Percentiles rank a stretch among this genome's conserved stretches.
phyloP scores from a whole-genome alignment of 2,888 invertebrate genomes.

The Epicampocera succincta region DNA sequence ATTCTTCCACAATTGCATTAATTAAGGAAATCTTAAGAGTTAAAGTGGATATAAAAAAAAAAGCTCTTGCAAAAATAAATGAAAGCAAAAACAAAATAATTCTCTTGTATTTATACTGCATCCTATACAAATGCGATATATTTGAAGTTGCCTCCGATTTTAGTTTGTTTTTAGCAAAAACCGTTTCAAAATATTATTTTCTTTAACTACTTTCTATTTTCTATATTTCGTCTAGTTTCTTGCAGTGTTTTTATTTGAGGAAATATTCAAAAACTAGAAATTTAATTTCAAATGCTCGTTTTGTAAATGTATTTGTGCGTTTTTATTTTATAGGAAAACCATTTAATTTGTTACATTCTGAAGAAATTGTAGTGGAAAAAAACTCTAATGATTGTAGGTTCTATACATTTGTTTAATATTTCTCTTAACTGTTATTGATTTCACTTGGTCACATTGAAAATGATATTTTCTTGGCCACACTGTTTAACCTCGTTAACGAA shows the following conservation, averaged over 20 bases:
- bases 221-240: neutral
- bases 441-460: slow-evolving; percentile 52
- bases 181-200: slow-evolving; percentile 10
- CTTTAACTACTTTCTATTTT: neutral
- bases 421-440: slow-evolving; percentile 12
- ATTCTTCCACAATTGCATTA: too few relatives aligned
- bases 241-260: slow-evolving; percentile 13
- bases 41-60: too few relatives aligned
- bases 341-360: slow-evolving; percentile 32
- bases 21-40: too few relatives aligned
- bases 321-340: slow-evolving; percentile 57
- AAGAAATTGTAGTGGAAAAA: neutral
- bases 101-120: too few relatives aligned
- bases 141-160: too few relatives aligned
- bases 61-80: too few relatives aligned
- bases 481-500: neutral
- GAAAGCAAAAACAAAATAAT: too few relatives aligned
- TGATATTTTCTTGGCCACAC: slow-evolving; percentile 54
- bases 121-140: too few relatives aligned
- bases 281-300: too few relatives aligned
- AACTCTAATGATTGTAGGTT: neutral
- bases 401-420: slow-evolving; percentile 5
- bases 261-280: slow-evolving; percentile 28
- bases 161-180: neutral
- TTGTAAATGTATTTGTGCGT: slow-evolving; percentile 58